Evolutionary conservation across 2,797 vertebrate genomes (phyloP), one percentile per base, ranked within the genome.

Genomic region (Podargus strigoides): DNA sequence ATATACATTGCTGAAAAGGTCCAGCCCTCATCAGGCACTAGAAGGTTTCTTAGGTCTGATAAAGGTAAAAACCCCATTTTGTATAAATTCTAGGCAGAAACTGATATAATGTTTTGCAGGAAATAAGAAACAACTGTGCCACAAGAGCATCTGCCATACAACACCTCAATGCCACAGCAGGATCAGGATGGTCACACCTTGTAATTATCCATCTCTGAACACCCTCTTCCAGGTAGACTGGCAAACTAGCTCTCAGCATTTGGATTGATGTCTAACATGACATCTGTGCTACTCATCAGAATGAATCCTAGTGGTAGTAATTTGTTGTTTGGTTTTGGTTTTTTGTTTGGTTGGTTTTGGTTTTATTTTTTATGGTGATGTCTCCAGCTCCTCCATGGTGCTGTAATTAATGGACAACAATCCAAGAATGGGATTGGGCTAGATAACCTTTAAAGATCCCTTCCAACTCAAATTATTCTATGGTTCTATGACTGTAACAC

Each of bases 61-160:
- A 52, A 72, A 72, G 5, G 12, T 34, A 70, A 79, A 19, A 4
- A 41, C 23, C 80, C 41, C 11, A 59, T 19, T 32, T 68, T 34
- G 12, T 34, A 9, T 9, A 24, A 34, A 10, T 28, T 11, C 23
- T 68, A 20, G 30, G n/a, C 41, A 67, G 47, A 76, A 66, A 53
- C 2, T 44, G n/a, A 22, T 56, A 14, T 16, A 56, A 37, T 9
- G 10, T 10, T 30, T 82, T 52, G 5, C 0, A 0, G n/a, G 17
- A 68, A 68, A 78, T 47, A 23, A 78, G 34, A 52, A 87, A 21
- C 21, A 63, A 36, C 7, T 24, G 17, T 32, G 59, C 32, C 68
- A 18, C 26, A 63, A 52, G 20, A 60, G 2, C 12, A 21, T 37
- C 63, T 64, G 20, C 27, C 63, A 18, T 27, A 63, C 14, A 50